Base-by-base conservation (phyloP, 2,888 invertebrate genomes). In the Nomada lathburiana region DNA sequence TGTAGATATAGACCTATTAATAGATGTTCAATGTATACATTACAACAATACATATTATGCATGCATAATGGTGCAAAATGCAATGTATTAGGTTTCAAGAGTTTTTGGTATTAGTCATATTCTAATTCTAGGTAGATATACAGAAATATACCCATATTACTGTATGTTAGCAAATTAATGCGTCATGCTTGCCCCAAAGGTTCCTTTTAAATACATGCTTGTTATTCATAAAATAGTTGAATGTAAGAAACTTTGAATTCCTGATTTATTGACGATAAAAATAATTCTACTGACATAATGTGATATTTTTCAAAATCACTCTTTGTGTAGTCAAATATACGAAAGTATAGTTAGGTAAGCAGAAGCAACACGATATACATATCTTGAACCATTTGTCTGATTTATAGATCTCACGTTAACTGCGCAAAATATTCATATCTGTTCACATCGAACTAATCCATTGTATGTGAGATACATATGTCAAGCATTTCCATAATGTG, bases 101-200 rank as follows among this genome's bases (percentile, higher is more conserved):
- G 36, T 36, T 16, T 23, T 52, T 9, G 23, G 13, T 52, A 42
- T 71, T 71, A 62, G 52, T 71, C 71, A 71, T 71, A 13, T 13
- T n/a, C 53, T 71, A 63, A 63, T 71, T 71, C 23, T 63, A 63
- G 52, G 59, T 3, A 59, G 26, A 62, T 42, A 18, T 50, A n/a
- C 18, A 71, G 59, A 50, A 50, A 20, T 29, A 23, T 67, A 67
- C 20, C 20, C n/a, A 60, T 44, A 53, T 52, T 53, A n/a, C 36
- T 29, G n/a, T 11, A 16, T 52, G n/a, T 65, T 52, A 65, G 52
- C 18, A 52, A 65, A 65, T 29, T 18, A 1, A 29, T 65, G 11
- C 50, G 52, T 52, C 1, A 16, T 29, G 7, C 1, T 52, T 1
- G 10, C 16, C 10, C 18, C 18, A 59, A 59, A 18, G 18, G 3